A percentile compares a stretch with the other conserved stretches of the same genome.
phyloP scores from a whole-genome alignment of 2,888 invertebrate genomes.

The Peribatodes rhomboidaria region DNA sequence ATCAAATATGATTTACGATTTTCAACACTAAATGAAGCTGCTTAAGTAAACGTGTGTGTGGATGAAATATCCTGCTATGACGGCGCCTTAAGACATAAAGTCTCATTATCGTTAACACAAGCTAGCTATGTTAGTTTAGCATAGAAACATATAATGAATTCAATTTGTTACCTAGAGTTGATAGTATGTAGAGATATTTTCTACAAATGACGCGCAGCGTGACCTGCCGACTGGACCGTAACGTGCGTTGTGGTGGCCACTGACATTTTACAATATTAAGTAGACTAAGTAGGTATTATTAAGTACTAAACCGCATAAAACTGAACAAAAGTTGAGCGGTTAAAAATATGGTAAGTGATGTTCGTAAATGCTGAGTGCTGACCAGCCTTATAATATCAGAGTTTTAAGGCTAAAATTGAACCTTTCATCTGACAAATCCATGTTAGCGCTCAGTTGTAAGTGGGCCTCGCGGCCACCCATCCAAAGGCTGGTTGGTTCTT shows the following conservation, averaged over 20 bases:
- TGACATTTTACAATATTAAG: conserved; percentile 44
- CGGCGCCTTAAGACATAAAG: no score
- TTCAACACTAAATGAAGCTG: no score
- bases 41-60: no score
- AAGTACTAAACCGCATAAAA: neutral
- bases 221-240: conserved; percentile 70
- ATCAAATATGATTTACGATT: no score
- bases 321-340: neutral
- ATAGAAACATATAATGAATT: conserved; percentile 1
- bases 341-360: neutral
- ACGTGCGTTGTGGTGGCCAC: conserved; percentile 58
- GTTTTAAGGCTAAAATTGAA: no score
- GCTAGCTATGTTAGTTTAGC: neutral
- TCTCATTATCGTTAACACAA: neutral
- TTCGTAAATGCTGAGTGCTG: no score
- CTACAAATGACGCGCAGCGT: conserved; percentile 68
- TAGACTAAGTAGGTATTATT: neutral
- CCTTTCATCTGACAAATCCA: no score
- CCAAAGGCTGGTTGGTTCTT: no score
- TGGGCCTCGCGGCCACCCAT: no score
- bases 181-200: conserved; percentile 31
- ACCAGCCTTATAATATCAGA: no score
- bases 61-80: no score
- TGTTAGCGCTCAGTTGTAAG: no score
- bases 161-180: conserved; percentile 1